phyloP scores from a whole-genome alignment of 2,888 invertebrate genomes.

The Allolobophora icterica region DNA sequence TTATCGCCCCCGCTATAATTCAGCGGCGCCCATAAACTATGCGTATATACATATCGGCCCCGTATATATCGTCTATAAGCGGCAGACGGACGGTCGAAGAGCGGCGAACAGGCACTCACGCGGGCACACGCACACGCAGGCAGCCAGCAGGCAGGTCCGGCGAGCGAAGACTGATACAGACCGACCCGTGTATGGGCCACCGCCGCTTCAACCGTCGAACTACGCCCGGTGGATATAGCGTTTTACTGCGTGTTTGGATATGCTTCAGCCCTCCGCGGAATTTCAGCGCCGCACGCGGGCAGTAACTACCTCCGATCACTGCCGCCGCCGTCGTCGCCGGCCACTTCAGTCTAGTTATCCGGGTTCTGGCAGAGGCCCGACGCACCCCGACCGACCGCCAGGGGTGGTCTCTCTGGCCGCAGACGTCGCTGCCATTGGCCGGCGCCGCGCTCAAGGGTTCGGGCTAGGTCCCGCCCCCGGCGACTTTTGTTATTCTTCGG shows the following conservation, averaged over 20 bases:
- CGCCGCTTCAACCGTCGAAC: neutral
- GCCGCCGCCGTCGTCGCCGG: neutral
- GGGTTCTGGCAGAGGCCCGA: neutral
- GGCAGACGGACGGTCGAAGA: neutral
- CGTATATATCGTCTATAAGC: neutral
- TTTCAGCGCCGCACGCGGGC: neutral
- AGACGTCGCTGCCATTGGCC: neutral
- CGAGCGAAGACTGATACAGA: neutral
- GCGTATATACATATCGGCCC: neutral
- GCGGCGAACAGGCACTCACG: too few relatives aligned
- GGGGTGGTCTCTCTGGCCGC: neutral
- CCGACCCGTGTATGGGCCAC: neutral
- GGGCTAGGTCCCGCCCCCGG: neutral
- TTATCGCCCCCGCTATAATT: slow-evolving; percentile 11
- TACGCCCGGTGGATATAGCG: too few relatives aligned
- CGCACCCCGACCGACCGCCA: neutral
- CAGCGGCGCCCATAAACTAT: neutral
- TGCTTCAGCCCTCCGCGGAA: neutral
- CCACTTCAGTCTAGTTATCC: slow-evolving; percentile 17
- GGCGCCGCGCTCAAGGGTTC: slow-evolving; percentile 11
- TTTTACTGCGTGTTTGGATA: slow-evolving; percentile 5
- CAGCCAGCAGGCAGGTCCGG: neutral
- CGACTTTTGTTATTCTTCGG: slow-evolving; percentile 4
- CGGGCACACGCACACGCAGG: neutral
- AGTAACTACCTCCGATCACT: neutral